Conservation (phyloP, 2,797 vertebrate genomes). For the Clamator glandarius region DNA sequence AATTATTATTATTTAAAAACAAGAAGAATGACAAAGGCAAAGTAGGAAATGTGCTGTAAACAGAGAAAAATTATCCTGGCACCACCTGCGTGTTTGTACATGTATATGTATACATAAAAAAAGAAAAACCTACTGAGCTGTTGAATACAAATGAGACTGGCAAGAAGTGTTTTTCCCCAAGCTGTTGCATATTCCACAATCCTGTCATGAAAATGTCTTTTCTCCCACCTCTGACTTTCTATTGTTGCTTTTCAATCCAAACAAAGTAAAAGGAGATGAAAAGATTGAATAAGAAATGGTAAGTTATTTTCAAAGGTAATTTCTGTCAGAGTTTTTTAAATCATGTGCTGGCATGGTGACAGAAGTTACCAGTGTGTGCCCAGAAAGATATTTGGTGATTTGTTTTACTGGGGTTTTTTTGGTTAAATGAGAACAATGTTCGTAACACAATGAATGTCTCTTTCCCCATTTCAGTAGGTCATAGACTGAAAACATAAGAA, state of each 20-base stretch:
- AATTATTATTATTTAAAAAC: background rate
- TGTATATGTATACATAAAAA: constrained; percentile 16
- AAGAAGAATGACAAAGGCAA: background rate
- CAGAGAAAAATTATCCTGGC: background rate
- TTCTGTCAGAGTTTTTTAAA: background rate
- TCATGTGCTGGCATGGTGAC: background rate
- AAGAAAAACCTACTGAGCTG: background rate
- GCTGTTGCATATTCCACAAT: background rate
- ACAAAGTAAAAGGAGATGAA: constrained; percentile 31
- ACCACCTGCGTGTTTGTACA: background rate
- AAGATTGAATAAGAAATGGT: constrained; percentile 5
- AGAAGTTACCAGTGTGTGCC: background rate
- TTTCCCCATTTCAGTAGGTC: background rate
- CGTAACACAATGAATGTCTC: background rate
- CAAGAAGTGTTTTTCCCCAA: background rate
- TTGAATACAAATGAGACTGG: constrained; percentile 31
- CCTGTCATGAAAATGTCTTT: background rate
- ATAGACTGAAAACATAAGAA: background rate
- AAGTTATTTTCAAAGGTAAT: constrained; percentile 39
- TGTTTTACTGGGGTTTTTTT: background rate
- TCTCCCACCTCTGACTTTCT: constrained; percentile 21
- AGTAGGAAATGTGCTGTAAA: background rate
- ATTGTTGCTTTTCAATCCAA: constrained; percentile 55
- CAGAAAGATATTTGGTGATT: background rate
- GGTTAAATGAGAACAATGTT: background rate